Percentiles rank a stretch among this genome's conserved stretches.
phyloP scores from a whole-genome alignment of 2,113 vertebrate species.

The Sebastes schlegelii region DNA sequence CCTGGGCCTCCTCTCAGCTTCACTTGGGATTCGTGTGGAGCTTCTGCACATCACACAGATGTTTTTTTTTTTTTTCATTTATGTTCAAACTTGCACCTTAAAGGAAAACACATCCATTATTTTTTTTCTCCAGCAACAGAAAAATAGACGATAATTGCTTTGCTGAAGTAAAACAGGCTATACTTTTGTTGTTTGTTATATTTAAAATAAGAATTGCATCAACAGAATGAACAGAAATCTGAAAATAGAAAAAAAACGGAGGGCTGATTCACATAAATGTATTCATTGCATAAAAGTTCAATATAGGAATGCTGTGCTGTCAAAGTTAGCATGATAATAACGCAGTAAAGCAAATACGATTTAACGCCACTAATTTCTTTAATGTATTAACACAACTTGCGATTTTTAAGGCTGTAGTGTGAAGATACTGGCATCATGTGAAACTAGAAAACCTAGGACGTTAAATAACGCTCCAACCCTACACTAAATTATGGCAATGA shows the following conservation, averaged over 20 bases:
- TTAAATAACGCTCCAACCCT: too few relatives aligned
- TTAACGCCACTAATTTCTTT: too few relatives aligned
- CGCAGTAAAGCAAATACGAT: too few relatives aligned
- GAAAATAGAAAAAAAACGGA: not conserved
- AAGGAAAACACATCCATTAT: not conserved
- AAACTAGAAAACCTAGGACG: too few relatives aligned
- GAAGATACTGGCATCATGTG: too few relatives aligned
- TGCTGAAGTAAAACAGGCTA: not conserved
- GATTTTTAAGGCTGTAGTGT: too few relatives aligned
- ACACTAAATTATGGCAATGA: too few relatives aligned
- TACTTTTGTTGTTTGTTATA: not conserved
- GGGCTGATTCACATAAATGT: not conserved
- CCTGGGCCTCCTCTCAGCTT: not conserved
- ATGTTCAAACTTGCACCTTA: slow-evolving; percentile 7
- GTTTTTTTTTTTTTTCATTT: not conserved
- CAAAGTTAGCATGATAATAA: too few relatives aligned
- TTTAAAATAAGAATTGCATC: not conserved
- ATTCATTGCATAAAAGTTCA: not conserved
- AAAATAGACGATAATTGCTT: not conserved
- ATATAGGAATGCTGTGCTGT: too few relatives aligned
- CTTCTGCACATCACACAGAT: not conserved
- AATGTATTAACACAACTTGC: too few relatives aligned
- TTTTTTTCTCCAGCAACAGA: not conserved
- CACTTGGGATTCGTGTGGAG: not conserved
- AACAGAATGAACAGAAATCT: not conserved